Evolutionary conservation across 1,140 invertebrate species (phyloP), one percentile per base, ranked within the genome.

Genomic region (Acromyrmex heyeri): DNA sequence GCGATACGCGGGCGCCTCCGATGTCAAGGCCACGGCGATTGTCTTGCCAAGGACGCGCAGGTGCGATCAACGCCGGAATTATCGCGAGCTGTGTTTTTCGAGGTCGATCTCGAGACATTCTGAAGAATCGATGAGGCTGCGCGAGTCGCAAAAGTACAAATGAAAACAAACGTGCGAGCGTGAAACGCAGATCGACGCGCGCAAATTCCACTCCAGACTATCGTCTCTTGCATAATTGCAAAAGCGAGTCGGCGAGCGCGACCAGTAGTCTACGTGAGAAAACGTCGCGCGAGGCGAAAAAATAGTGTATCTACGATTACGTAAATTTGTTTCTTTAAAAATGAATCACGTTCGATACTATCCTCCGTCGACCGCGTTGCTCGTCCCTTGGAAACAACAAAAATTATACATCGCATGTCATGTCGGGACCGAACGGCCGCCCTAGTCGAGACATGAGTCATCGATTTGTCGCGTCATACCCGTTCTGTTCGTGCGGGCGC

Each of bases 71-170:
- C 57, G 21, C n/a, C 2, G n/a, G 61, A 88, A 82, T 86, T 50
- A 48, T 53, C 65, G 38, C 14, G 27, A 21, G 30, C 38, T 57
- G 38, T 50, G 50, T 83, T 87, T 55, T 83, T 78, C 72, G 76
- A 77, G 53, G 77, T 50, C 70, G 72, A 57, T 72, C 70, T 78
- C 77, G 61, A 83, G 77, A 86, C 70, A 30, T 69, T 12, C 24
- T 8, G 24, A 8, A 24, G 34, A 73, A 89, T 90, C 88, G 65
- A 90, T 89, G 18, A 21, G 16, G 38, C n/a, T 55, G 82, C n/a
- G 18, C 55, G 67, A 48, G 8, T n/a, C 69, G 59, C 34, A n/a
- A 27, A n/a, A 24, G 2, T 67, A 18, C 12, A 12, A 18, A n/a
- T 7, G 34, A 4, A 62, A 77, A 14, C 57, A 27, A 21, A 67